These are phyloP conservation scores for Rhinolophus ferrumequinum DNA, from an alignment of 2,113 vertebrate species.

Conservation along the genomic window DNA sequence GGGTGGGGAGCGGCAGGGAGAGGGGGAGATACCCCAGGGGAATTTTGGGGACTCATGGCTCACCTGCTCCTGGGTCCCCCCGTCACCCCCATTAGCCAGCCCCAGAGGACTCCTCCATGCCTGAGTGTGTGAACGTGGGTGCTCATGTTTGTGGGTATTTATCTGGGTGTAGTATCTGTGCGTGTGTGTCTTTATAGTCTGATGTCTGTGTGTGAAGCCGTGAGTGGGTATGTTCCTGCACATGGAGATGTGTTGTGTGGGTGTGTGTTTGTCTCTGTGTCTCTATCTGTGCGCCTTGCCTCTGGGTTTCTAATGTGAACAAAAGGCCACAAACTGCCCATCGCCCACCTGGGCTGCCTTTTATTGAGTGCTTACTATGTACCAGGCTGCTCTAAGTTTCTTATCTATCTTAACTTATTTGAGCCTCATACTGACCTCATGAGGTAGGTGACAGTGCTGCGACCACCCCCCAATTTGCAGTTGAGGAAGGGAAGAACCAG, in stretches of 20 bases:
- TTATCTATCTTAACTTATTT: neutral
- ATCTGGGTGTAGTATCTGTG: conserved; percentile 27
- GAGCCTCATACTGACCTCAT: neutral
- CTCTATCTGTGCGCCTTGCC: neutral
- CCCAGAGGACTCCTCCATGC: neutral
- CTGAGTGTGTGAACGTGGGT: neutral
- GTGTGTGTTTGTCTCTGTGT: conserved; percentile 53
- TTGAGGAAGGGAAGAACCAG: neutral
- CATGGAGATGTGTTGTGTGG: conserved; percentile 1
- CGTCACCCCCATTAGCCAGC: conserved; percentile 37
- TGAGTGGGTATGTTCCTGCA: neutral
- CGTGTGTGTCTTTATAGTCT: neutral
- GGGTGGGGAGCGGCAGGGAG: conserved; percentile 70
- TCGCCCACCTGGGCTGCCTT: neutral
- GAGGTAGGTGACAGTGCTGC: neutral
- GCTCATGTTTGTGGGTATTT: neutral
- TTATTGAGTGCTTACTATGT: neutral
- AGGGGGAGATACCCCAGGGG: conserved; percentile 71
- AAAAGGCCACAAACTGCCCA: neutral
- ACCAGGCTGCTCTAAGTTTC: neutral
- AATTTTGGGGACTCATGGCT: conserved; percentile 60
- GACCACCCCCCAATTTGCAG: neutral
- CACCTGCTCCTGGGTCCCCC: conserved; percentile 65
- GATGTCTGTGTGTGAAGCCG: neutral
- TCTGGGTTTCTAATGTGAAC: neutral